Percentiles rank a stretch among this genome's conserved stretches.
Evolutionary conservation across 2,113 vertebrate genomes (phyloP).

Genomic region (Chiloscyllium plagiosum): DNA sequence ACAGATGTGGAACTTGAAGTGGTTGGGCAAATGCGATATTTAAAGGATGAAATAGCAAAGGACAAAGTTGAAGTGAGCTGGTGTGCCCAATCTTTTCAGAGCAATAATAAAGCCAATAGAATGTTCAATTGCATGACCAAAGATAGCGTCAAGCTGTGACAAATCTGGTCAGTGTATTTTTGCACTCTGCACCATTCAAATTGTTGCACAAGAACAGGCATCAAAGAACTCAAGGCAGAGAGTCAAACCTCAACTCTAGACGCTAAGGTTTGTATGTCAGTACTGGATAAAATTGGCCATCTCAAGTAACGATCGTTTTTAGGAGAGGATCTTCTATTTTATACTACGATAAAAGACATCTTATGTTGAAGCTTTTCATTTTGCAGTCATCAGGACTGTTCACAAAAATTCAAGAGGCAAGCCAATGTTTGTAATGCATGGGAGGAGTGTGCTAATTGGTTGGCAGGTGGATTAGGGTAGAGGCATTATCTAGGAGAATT

Average conservation of each 20-base stretch:
- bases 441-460: no score
- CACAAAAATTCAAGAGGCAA: no score
- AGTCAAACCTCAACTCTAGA: background rate
- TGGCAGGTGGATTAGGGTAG: no score
- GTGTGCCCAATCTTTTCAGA: background rate
- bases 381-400: no score
- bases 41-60: background rate
- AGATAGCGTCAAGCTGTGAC: background rate
- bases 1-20: background rate
- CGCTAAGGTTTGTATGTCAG: background rate
- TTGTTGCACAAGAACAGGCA: background rate
- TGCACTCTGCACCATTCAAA: background rate
- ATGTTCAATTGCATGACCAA: background rate
- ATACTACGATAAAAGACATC: no score
- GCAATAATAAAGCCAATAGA: background rate
- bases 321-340: background rate
- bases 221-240: background rate
- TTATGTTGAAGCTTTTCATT: no score
- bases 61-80: background rate
- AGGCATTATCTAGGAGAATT: no score
- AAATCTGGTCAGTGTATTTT: background rate
- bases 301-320: background rate
- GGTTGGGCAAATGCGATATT: background rate
- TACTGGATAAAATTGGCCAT: background rate
- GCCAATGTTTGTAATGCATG: no score